Conservation (phyloP, 2,113 vertebrate species). For the Cyphomyrus discorhynchus region DNA sequence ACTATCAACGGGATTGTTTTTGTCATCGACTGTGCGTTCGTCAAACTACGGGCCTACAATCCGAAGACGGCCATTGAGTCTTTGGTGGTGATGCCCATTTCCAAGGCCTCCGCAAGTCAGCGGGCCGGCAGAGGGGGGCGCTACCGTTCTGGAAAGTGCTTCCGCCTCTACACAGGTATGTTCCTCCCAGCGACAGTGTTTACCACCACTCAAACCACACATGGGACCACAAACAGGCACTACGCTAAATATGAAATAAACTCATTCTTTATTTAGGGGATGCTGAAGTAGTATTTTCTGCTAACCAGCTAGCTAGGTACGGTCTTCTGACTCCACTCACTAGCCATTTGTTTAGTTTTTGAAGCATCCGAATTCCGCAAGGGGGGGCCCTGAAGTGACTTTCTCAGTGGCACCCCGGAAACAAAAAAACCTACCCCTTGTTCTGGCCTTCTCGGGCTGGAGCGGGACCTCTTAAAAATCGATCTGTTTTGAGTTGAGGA, state of each 20-base stretch:
- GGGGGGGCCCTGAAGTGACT: background rate
- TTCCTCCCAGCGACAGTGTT: background rate
- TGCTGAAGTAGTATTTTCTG: background rate
- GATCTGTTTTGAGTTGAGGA: background rate
- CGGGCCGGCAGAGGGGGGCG: conserved; percentile 85
- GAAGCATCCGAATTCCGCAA: background rate
- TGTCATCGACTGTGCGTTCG: conserved; percentile 93
- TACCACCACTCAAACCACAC: background rate
- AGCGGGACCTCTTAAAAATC: background rate
- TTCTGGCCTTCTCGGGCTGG: background rate
- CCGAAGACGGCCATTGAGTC: conserved; percentile 87
- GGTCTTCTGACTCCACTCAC: background rate
- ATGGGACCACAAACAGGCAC: background rate
- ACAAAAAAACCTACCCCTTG: background rate
- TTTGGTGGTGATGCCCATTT: conserved; percentile 87
- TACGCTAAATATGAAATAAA: background rate
- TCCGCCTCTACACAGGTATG: conserved; percentile 86
- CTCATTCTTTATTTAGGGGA: background rate
- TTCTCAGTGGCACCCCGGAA: background rate
- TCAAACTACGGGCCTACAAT: conserved; percentile 92
- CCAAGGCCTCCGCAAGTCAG: conserved; percentile 90
- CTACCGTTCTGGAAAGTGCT: conserved; percentile 87
- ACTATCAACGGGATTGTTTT: conserved; percentile 84
- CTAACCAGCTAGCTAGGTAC: background rate
- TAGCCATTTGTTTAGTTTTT: background rate